Evolutionary conservation across 2,113 vertebrate genomes (phyloP).

Genomic region (Centropus unirufus): DNA sequence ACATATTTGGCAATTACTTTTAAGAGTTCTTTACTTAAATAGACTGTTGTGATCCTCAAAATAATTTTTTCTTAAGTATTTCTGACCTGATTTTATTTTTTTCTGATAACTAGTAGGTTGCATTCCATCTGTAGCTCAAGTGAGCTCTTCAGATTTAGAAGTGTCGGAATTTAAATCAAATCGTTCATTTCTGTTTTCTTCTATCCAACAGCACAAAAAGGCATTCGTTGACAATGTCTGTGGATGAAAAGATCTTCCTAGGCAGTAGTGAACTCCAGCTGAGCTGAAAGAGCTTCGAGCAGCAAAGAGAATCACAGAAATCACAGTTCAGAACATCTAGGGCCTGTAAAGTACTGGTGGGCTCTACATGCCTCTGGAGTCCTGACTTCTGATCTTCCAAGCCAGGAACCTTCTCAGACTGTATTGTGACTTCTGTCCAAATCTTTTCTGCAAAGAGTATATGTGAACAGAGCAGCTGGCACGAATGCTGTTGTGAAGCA

Average conservation of each 20-base stretch:
- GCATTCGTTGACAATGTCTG: not conserved
- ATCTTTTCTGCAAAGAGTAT: not conserved
- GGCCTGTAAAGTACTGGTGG: not conserved
- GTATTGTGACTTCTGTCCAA: not conserved
- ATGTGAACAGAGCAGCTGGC: not conserved
- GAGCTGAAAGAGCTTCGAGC: not conserved
- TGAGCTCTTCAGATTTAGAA: not conserved
- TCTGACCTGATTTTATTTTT: not conserved
- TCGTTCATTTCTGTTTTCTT: not conserved
- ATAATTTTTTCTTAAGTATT: constrained; percentile 14
- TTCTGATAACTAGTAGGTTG: not conserved
- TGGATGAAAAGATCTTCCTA: not conserved
- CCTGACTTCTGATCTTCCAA: not conserved
- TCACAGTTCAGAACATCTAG: not conserved
- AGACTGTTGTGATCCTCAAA: not conserved
- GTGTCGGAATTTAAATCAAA: not conserved
- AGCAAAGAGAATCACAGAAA: not conserved
- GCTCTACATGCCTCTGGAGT: not conserved
- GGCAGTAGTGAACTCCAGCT: not conserved
- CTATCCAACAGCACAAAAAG: not conserved
- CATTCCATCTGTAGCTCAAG: not conserved
- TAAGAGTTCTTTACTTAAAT: not conserved
- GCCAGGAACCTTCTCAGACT: not conserved
- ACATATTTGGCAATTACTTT: not conserved
- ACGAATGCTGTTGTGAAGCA: accelerated